These are phyloP conservation scores for Anadara kagoshimensis DNA, from an alignment of 1,140 invertebrate species.

Conservation along the genomic window DNA sequence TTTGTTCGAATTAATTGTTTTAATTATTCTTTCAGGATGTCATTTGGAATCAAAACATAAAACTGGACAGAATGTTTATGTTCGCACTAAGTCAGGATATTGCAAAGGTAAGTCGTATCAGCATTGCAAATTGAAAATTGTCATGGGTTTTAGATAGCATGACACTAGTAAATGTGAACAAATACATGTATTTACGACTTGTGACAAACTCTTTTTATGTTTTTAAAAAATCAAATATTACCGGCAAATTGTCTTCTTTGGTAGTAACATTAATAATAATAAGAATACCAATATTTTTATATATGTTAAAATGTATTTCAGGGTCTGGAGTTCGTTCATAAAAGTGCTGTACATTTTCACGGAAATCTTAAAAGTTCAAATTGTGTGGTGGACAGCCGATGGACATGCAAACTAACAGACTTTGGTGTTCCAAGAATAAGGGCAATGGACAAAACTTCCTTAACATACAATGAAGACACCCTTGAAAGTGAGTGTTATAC, in stretches of 20 bases:
- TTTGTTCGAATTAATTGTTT: neutral
- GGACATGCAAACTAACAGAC: slow-evolving; percentile 95
- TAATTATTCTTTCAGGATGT: slow-evolving; percentile 88
- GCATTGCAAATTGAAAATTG: neutral
- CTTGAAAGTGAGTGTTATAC: slow-evolving; percentile 42
- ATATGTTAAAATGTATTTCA: slow-evolving; percentile 74
- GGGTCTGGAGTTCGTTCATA: slow-evolving; percentile 96
- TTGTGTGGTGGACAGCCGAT: slow-evolving; percentile 92
- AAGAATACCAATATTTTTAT: too few relatives aligned
- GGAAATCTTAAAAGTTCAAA: slow-evolving; percentile 98
- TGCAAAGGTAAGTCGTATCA: slow-evolving; percentile 79
- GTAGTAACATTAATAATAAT: too few relatives aligned
- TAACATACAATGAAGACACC: slow-evolving; percentile 38
- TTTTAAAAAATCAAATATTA: too few relatives aligned
- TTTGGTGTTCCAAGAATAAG: slow-evolving; percentile 85
- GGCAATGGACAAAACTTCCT: slow-evolving; percentile 32
- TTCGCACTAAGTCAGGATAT: slow-evolving; percentile 96
- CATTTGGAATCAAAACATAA: slow-evolving; percentile 92
- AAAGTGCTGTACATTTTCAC: slow-evolving; percentile 87
- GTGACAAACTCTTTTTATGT: too few relatives aligned
- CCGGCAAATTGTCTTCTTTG: too few relatives aligned
- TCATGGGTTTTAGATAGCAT: too few relatives aligned
- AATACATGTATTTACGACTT: too few relatives aligned
- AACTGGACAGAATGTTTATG: slow-evolving; percentile 94
- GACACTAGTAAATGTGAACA: too few relatives aligned